Conservation (phyloP, 2,888 invertebrate species). For the Seladonia tumulorum region DNA sequence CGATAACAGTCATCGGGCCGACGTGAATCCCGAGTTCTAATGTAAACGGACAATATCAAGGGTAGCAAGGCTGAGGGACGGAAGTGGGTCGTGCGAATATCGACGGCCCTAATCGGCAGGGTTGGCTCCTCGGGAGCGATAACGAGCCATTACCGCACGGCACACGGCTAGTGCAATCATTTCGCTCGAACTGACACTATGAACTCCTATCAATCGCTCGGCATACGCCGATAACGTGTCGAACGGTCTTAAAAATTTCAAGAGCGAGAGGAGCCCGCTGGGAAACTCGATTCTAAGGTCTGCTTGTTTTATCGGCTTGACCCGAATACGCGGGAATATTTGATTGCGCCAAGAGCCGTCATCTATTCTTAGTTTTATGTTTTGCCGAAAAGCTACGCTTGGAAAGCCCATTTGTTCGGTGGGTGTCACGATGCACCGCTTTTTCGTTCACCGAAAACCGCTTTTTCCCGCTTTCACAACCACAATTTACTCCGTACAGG, state of each 20-base stretch:
- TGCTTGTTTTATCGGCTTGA: background rate
- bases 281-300: slow-evolving; percentile 3
- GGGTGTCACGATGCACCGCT: background rate
- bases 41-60: slow-evolving; percentile 65
- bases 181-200: background rate
- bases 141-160: slow-evolving; percentile 27
- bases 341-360: background rate
- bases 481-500: too few relatives aligned
- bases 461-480: too few relatives aligned
- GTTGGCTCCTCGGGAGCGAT: background rate
- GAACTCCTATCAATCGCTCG: background rate
- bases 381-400: background rate
- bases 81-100: slow-evolving; percentile 65
- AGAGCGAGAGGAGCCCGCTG: background rate
- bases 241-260: slow-evolving; percentile 10
- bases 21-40: slow-evolving; percentile 58
- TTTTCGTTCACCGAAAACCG: background rate
- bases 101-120: slow-evolving; percentile 28
- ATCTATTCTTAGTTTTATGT: background rate
- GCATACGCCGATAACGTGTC: background rate
- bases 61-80: slow-evolving; percentile 56
- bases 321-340: slow-evolving; percentile 1
- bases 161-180: slow-evolving; percentile 13
- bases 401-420: background rate
- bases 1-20: slow-evolving; percentile 47